phyloP scores from a whole-genome alignment of 2,888 invertebrate species.

The Apamea crenata region DNA sequence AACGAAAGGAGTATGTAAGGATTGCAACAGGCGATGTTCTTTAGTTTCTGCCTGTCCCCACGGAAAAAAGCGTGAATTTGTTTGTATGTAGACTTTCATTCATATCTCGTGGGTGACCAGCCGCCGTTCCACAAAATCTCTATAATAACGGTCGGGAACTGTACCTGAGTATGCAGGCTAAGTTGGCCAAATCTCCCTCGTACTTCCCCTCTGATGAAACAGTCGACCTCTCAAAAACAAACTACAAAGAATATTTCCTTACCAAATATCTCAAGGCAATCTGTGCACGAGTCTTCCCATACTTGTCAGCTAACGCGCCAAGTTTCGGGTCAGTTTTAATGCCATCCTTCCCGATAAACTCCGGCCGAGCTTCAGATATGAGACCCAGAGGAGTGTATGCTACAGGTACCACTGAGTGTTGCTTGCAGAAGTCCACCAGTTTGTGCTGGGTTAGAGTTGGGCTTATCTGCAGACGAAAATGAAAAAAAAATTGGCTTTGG shows the following conservation, averaged over 20 bases:
- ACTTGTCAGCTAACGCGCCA: slow-evolving; percentile 90
- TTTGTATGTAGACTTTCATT: no score
- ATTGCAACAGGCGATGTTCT: no score
- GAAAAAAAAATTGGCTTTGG: no score
- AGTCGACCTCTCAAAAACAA: background rate
- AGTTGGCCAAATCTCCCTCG: background rate
- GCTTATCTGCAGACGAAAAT: slow-evolving; percentile 81
- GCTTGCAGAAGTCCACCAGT: slow-evolving; percentile 92
- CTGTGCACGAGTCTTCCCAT: slow-evolving; percentile 92
- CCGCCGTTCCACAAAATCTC: no score
- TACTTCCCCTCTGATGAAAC: background rate
- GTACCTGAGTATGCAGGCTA: no score
- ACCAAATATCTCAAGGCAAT: slow-evolving; percentile 93
- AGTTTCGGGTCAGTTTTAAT: slow-evolving; percentile 91
- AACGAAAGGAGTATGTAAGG: no score
- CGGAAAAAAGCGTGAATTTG: no score
- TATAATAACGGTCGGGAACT: no score
- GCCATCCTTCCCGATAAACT: slow-evolving; percentile 87
- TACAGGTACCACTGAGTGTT: slow-evolving; percentile 91
- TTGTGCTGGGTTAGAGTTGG: slow-evolving; percentile 93
- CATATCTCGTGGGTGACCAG: no score
- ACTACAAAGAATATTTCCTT: slow-evolving; percentile 62
- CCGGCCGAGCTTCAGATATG: slow-evolving; percentile 86
- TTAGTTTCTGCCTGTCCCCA: no score
- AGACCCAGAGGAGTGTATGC: slow-evolving; percentile 94